Evolutionary conservation across 2,113 vertebrate genomes (phyloP).

Genomic region (Nanorana parkeri): DNA sequence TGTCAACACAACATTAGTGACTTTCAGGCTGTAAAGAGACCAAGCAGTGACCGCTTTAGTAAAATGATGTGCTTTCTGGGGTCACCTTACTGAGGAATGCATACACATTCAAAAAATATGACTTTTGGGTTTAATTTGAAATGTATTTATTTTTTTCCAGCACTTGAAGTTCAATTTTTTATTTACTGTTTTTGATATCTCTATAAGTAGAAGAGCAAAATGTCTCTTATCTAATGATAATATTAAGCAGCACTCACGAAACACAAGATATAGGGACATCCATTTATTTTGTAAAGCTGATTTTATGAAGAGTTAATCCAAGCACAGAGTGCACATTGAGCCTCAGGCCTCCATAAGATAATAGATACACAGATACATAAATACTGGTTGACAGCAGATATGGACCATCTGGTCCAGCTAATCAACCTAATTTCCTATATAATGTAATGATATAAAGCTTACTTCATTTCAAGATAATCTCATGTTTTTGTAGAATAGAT

Average conservation of each 20-base stretch:
- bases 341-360: constrained; percentile 51
- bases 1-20: too few relatives aligned
- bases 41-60: too few relatives aligned
- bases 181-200: too few relatives aligned
- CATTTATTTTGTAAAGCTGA: constrained; percentile 48
- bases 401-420: constrained; percentile 51
- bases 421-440: constrained; percentile 53
- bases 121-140: too few relatives aligned
- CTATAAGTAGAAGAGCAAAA: not conserved
- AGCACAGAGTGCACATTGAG: constrained; percentile 51
- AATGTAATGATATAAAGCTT: constrained; percentile 51
- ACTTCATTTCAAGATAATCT: constrained; percentile 25
- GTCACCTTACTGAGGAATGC: too few relatives aligned
- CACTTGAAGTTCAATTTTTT: too few relatives aligned
- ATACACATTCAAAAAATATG: too few relatives aligned
- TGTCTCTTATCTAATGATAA: not conserved
- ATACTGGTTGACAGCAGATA: constrained; percentile 54
- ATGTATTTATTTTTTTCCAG: too few relatives aligned
- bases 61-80: too few relatives aligned
- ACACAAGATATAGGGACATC: constrained; percentile 19
- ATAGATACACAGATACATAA: constrained; percentile 55
- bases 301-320: constrained; percentile 55
- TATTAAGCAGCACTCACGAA: constrained; percentile 29
- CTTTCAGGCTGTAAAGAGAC: too few relatives aligned
- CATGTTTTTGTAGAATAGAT: constrained; percentile 2